phyloP scores from a whole-genome alignment of 2,888 invertebrate species.

The Adineta ricciae region DNA sequence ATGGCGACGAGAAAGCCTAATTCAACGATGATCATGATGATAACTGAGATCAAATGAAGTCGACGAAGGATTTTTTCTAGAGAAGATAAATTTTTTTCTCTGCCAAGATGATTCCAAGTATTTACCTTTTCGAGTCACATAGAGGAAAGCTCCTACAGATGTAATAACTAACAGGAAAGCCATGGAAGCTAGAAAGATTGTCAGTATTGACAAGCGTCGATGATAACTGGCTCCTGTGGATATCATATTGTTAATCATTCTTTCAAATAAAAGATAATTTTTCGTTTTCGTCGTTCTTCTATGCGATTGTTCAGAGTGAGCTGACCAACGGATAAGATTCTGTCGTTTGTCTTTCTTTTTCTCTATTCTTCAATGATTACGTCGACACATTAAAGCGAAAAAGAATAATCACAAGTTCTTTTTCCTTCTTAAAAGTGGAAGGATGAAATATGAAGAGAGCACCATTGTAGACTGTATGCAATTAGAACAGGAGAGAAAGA shows the following conservation, averaged over 20 bases:
- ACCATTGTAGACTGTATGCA: not conserved
- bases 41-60: not conserved
- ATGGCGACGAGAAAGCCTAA: not conserved
- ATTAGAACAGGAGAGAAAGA: not conserved
- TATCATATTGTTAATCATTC: not conserved
- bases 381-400: not conserved
- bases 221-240: not conserved
- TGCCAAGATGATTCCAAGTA: not conserved
- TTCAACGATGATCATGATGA: not conserved
- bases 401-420: not conserved
- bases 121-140: conserved; percentile 17
- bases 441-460: conserved; percentile 5
- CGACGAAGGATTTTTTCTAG: not conserved
- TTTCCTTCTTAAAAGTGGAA: not conserved
- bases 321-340: conserved; percentile 4
- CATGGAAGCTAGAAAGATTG: not conserved
- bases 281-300: not conserved
- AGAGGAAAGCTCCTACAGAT: not conserved
- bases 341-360: not conserved
- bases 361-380: not conserved
- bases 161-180: not conserved
- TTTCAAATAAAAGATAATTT: not conserved
- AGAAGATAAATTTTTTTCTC: not conserved
- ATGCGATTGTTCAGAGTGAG: not conserved
- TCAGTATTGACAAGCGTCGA: not conserved